phyloP scores from a whole-genome alignment of 2,797 vertebrate genomes.

The Toxotes lorentzi region DNA sequence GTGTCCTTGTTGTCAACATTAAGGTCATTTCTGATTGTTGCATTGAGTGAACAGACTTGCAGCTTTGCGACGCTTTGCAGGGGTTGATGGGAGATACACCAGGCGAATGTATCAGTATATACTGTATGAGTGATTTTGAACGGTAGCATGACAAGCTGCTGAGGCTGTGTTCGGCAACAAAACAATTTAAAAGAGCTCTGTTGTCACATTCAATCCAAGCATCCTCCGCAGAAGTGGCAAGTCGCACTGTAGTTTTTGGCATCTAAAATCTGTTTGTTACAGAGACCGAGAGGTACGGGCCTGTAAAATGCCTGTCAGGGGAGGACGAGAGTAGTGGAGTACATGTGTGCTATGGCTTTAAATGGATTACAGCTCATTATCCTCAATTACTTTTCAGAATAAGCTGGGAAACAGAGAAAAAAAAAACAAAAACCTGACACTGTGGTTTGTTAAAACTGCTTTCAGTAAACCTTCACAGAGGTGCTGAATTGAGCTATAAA shows the following conservation, averaged over 20 bases:
- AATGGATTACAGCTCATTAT: constrained; percentile 81
- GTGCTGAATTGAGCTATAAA: constrained; percentile 39
- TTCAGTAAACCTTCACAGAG: constrained; percentile 54
- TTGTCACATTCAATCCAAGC: constrained; percentile 31
- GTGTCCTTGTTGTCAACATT: constrained; percentile 88
- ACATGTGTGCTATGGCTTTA: constrained; percentile 63
- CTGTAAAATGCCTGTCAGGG: constrained; percentile 55
- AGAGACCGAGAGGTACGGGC: constrained; percentile 31
- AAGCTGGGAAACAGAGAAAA: constrained; percentile 46
- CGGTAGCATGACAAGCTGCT: constrained; percentile 45
- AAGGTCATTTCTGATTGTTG: constrained; percentile 86
- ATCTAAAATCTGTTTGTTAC: constrained; percentile 29
- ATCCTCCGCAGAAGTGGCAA: constrained; percentile 1
- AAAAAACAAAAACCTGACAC: constrained; percentile 28
- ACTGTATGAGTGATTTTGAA: constrained; percentile 52
- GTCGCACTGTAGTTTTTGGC: constrained; percentile 3
- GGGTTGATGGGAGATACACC: constrained; percentile 61
- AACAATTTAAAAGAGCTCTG: constrained; percentile 18
- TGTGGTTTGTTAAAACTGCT: constrained; percentile 51
- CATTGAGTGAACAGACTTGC: constrained; percentile 77
- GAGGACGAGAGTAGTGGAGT: constrained; percentile 15
- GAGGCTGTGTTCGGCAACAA: constrained; percentile 19
- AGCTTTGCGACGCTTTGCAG: constrained; percentile 63
- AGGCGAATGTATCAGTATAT: constrained; percentile 53
- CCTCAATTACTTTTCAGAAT: constrained; percentile 70